Conservation (phyloP, 1,140 invertebrate genomes). For the Sycobia sp. region DNA sequence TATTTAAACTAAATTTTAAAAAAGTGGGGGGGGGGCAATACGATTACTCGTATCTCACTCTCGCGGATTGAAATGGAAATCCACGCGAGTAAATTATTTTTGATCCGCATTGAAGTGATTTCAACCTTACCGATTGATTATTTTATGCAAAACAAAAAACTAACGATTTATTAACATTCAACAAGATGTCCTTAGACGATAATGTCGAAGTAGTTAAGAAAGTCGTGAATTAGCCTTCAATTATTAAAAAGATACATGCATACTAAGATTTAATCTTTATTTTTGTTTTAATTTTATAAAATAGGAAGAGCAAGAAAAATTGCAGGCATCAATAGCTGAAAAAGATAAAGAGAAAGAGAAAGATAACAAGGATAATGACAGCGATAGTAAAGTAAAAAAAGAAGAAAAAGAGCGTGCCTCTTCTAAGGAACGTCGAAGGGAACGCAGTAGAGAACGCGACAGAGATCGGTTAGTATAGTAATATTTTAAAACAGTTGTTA, state of each 20-base stretch:
- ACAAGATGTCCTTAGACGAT: constrained; percentile 19
- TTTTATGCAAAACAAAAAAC: constrained; percentile 20
- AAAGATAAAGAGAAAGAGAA: constrained; percentile 63
- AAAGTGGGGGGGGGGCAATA: too few relatives aligned
- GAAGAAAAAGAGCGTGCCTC: constrained; percentile 56
- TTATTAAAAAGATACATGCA: too few relatives aligned
- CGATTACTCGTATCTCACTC: too few relatives aligned
- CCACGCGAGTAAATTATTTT: too few relatives aligned
- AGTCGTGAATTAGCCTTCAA: not conserved
- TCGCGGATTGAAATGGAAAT: too few relatives aligned
- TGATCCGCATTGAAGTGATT: too few relatives aligned
- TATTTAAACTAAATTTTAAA: too few relatives aligned
- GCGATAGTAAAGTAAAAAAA: constrained; percentile 57
- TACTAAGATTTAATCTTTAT: too few relatives aligned
- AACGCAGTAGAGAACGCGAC: constrained; percentile 59
- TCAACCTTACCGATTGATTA: too few relatives aligned
- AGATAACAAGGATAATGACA: constrained; percentile 56
- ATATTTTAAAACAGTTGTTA: not conserved
- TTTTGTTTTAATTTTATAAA: not conserved
- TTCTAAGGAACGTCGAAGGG: constrained; percentile 55
- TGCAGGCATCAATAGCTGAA: constrained; percentile 66
- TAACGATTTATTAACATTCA: constrained; percentile 35
- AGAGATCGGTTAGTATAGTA: constrained; percentile 55
- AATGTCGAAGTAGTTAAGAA: not conserved
- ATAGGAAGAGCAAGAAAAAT: constrained; percentile 75